Evolutionary conservation across 2,888 invertebrate species (phyloP).

Genomic region (Embidobia sp.): DNA sequence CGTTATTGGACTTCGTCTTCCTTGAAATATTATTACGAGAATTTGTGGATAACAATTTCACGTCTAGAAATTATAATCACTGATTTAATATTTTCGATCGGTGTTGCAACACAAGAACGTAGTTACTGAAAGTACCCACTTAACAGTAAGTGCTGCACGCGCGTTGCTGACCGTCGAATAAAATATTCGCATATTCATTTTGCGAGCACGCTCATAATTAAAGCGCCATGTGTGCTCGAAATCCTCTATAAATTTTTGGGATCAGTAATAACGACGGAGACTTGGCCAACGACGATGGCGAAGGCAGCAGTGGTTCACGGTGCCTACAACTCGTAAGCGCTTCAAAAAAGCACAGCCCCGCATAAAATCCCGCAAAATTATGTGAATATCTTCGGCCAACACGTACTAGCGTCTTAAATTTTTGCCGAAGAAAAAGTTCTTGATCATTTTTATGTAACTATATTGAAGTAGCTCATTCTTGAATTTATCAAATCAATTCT

Average conservation of each 20-base stretch:
- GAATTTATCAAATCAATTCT: no score
- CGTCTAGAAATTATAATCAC: no score
- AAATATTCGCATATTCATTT: slow-evolving; percentile 80
- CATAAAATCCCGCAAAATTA: slow-evolving; percentile 77
- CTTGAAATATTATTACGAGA: no score
- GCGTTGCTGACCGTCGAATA: slow-evolving; percentile 71
- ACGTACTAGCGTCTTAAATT: slow-evolving; percentile 67
- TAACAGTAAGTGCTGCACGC: slow-evolving; percentile 45
- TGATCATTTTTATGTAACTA: slow-evolving; percentile 21
- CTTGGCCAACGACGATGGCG: slow-evolving; percentile 72
- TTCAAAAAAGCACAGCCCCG: slow-evolving; percentile 73
- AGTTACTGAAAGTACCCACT: slow-evolving; percentile 19
- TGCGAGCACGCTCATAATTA: slow-evolving; percentile 77
- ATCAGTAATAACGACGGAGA: slow-evolving; percentile 80
- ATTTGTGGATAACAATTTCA: no score
- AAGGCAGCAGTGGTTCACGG: slow-evolving; percentile 64
- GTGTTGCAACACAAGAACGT: no score
- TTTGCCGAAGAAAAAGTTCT: slow-evolving; percentile 57
- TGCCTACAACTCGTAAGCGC: slow-evolving; percentile 74
- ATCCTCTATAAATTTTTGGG: slow-evolving; percentile 78
- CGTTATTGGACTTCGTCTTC: no score
- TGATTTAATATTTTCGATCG: no score
- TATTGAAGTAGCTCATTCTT: no score
- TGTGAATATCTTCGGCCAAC: slow-evolving; percentile 74
- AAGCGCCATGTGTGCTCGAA: slow-evolving; percentile 80